phyloP scores from a whole-genome alignment of 1,140 invertebrate genomes.

The Nasonia longicornis region DNA sequence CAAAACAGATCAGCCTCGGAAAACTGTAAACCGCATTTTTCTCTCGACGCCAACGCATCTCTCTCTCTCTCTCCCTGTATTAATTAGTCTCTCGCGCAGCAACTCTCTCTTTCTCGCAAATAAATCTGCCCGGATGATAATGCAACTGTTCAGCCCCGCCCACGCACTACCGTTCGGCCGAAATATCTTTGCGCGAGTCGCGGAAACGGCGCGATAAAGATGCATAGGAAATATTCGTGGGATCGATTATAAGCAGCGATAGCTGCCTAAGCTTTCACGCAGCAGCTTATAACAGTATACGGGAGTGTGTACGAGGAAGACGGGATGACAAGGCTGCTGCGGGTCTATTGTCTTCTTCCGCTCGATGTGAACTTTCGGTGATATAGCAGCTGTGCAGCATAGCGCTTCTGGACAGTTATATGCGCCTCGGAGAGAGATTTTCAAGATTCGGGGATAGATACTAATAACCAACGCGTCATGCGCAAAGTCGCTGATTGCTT shows the following conservation, averaged over 20 bases:
- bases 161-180: background rate
- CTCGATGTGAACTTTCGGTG: slow-evolving; percentile 42
- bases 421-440: background rate
- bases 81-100: background rate
- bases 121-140: background rate
- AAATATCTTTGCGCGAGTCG: background rate
- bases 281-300: slow-evolving; percentile 35
- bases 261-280: slow-evolving; percentile 15
- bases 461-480: background rate
- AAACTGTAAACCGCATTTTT: slow-evolving; percentile 28
- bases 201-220: slow-evolving; percentile 21
- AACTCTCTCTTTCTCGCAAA: too few species aligned
- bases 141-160: background rate
- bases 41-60: background rate
- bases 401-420: slow-evolving; percentile 37
- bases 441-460: background rate
- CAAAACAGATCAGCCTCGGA: background rate
- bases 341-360: slow-evolving; percentile 42
- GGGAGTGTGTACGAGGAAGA: background rate
- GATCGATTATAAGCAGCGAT: slow-evolving; percentile 56
- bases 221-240: slow-evolving; percentile 48
- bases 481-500: background rate
- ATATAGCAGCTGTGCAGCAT: background rate
- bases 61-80: background rate
- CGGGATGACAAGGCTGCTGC: background rate